phyloP scores from a whole-genome alignment of 2,888 invertebrate genomes.

The Pammene aurita region DNA sequence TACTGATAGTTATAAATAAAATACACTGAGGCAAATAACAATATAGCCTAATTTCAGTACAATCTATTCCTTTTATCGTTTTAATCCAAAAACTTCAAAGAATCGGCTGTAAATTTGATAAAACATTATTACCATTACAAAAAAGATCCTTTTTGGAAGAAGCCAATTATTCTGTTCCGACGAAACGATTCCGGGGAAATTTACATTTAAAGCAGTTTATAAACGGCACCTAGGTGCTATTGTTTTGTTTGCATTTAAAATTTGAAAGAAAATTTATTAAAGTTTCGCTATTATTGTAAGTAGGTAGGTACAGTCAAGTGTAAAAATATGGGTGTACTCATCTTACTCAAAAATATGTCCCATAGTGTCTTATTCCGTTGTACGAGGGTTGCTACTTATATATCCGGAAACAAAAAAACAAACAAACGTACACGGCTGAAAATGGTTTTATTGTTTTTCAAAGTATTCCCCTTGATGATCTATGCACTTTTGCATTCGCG shows the following conservation, averaged over 20 bases:
- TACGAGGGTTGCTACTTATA: no score
- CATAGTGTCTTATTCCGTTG: no score
- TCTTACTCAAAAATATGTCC: no score
- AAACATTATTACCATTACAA: conserved; percentile 28
- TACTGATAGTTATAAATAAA: neutral
- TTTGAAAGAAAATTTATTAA: neutral
- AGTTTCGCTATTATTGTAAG: no score
- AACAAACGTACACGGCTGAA: no score
- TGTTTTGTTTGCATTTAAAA: conserved; percentile 32
- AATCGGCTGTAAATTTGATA: conserved; percentile 26
- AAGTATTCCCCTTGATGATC: no score
- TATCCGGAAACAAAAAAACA: no score
- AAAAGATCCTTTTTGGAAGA: conserved; percentile 30
- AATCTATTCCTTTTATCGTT: conserved; percentile 1
- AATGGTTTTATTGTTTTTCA: no score
- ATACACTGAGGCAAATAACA: neutral
- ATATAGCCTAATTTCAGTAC: neutral
- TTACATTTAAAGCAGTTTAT: conserved; percentile 36
- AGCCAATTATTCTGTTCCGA: conserved; percentile 27
- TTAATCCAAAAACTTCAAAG: conserved; percentile 25
- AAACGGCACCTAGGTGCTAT: conserved; percentile 18
- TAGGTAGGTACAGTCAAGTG: no score
- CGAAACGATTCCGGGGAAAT: conserved; percentile 24
- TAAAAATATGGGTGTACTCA: no score
- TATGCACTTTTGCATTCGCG: no score